Base-by-base conservation (phyloP, 2,797 vertebrate genomes). In the Urosaurus nigricauda region DNA sequence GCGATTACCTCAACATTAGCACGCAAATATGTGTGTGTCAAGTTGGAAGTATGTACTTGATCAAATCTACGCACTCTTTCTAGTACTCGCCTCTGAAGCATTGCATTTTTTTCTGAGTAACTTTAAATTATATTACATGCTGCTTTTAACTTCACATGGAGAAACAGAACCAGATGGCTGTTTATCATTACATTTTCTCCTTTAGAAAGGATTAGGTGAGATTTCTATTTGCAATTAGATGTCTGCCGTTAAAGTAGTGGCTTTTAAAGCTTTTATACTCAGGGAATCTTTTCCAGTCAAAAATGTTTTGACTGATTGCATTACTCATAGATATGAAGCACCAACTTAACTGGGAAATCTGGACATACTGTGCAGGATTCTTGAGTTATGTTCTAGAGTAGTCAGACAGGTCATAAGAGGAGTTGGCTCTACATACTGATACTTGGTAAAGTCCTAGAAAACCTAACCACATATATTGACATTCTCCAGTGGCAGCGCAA, bases 51-150 rank as follows among this genome's bases (percentile, higher is more conserved):
- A 88, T 21, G 3, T 9, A 86, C 14, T 73, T 3, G 65, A 88
- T 87, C 89, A 37, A 8, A 47, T 84, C 1, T 32, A 88, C 84
- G 85, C 86, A 68, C 5, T 58, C 24, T 92, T 90, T 83, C 84
- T 87, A 87, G 56, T 3, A 85, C 56, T 84, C 37, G 83, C 21
- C 24, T 73, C 37, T 60, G 26, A 60, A 91, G 26, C 47, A 79
- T 89, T 88, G 60, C 26, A 85, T 89, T 84, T 73, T 93, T 85
- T 90, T 60, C 80, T 37, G 26, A 88, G 85, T 88, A 87, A 73
- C 79, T 86, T 65, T 6, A 81, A 90, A 83, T 68, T 24, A 88
- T 75, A 43, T 85, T 65, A n/a, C 35, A 85, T 58, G 43, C 26
- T 0, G 47, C 16, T 12, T 78, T 73, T 68, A 47, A 63, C 32